phyloP scores from a whole-genome alignment of 2,113 vertebrate species.

The Carettochelys insculpta region DNA sequence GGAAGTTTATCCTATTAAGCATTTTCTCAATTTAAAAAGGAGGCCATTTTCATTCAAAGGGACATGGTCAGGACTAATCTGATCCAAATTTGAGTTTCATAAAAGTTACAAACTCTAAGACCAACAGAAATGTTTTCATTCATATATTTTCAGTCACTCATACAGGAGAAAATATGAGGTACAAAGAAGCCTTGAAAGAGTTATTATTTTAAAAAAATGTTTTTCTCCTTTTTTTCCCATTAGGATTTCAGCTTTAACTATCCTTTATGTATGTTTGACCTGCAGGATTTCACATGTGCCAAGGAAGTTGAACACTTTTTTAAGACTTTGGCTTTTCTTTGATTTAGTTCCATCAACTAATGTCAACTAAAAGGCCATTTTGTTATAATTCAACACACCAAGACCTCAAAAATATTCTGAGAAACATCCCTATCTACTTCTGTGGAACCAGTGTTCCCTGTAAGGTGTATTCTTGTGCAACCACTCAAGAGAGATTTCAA shows the following conservation, averaged over 20 bases:
- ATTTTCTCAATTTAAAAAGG: not conserved
- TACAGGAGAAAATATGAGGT: not conserved
- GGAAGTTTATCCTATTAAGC: not conserved
- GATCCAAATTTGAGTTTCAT: not conserved
- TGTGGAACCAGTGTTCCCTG: no score
- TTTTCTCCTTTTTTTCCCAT: not conserved
- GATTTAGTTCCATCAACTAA: not conserved
- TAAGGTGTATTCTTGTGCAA: no score
- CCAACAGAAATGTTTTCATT: not conserved
- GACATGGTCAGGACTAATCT: not conserved
- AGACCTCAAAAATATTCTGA: not conserved
- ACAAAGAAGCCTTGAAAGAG: no score
- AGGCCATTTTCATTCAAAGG: not conserved
- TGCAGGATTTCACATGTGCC: not conserved
- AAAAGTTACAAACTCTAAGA: not conserved
- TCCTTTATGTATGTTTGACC: no score
- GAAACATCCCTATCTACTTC: not conserved
- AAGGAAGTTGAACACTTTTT: not conserved
- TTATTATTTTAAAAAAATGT: no score
- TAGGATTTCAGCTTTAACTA: not conserved
- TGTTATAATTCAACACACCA: not conserved
- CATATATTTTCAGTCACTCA: not conserved
- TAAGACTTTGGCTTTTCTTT: not conserved
- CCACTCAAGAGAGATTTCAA: no score
- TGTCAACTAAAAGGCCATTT: not conserved